Evolutionary conservation across 2,888 invertebrate genomes (phyloP).

Genomic region (Parasteatoda lunata): DNA sequence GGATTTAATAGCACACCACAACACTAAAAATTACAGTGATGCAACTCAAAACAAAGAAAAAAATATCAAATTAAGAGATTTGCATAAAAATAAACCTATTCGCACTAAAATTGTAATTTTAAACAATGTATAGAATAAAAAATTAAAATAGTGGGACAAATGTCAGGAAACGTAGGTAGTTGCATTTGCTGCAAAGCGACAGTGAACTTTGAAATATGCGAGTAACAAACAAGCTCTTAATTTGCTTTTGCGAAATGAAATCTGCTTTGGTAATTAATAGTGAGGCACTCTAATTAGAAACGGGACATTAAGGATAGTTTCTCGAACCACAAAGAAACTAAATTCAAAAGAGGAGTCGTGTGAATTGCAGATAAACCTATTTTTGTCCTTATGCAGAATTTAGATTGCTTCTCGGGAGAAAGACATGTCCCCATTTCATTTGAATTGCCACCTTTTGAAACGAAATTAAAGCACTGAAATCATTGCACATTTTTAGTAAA

Average conservation of each 20-base stretch:
- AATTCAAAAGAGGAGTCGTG: slow-evolving; percentile 48
- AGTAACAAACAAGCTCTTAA: slow-evolving; percentile 46
- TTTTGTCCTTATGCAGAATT: slow-evolving; percentile 6
- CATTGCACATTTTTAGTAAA: too few relatives aligned
- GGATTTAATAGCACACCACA: too few relatives aligned
- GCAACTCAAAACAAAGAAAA: too few relatives aligned
- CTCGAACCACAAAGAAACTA: slow-evolving; percentile 35
- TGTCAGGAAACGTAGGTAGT: slow-evolving; percentile 2
- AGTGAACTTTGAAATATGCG: slow-evolving; percentile 19
- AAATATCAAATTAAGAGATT: too few relatives aligned
- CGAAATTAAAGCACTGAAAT: too few relatives aligned
- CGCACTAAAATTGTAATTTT: too few relatives aligned
- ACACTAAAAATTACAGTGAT: too few relatives aligned
- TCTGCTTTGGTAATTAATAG: slow-evolving; percentile 49
- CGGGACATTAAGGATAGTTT: slow-evolving; percentile 42
- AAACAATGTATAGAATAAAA: not conserved
- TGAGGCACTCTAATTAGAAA: slow-evolving; percentile 43
- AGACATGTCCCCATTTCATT: not conserved
- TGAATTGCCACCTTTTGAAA: not conserved
- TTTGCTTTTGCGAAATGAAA: slow-evolving; percentile 36
- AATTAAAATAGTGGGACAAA: not conserved
- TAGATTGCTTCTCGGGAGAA: slow-evolving; percentile 31
- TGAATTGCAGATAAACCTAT: slow-evolving; percentile 50
- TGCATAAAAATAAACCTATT: too few relatives aligned
- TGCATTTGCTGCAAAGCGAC: slow-evolving; percentile 4